These are phyloP conservation scores for Seira sanloemensis DNA, from an alignment of 2,888 invertebrate genomes.

Conservation along the genomic window DNA sequence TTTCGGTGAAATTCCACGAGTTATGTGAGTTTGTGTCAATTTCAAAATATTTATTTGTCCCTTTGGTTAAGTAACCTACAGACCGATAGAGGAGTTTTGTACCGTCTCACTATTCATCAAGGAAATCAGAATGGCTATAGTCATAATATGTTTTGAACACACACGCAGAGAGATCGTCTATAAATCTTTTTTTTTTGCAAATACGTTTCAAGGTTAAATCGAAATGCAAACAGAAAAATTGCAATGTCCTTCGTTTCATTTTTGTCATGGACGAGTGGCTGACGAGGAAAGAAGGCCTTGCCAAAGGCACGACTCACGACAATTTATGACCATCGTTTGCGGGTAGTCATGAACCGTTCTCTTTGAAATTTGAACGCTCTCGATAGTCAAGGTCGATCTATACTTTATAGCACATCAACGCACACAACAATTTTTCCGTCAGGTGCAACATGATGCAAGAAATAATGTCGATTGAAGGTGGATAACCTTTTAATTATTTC, in stretches of 20 bases:
- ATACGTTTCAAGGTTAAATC: background rate
- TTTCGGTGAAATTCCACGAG: background rate
- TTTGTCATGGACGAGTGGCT: background rate
- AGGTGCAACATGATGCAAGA: too few relatives aligned
- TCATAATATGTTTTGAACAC: background rate
- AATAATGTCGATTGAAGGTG: too few relatives aligned
- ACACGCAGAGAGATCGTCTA: too few relatives aligned
- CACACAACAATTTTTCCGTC: too few relatives aligned
- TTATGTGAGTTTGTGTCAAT: background rate
- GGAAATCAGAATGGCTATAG: background rate
- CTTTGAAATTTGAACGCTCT: background rate
- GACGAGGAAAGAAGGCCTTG: background rate
- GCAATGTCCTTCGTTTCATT: slow-evolving; percentile 9
- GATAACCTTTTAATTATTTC: too few relatives aligned
- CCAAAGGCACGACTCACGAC: background rate
- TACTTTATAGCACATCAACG: too few relatives aligned
- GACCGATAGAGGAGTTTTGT: background rate
- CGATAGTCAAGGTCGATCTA: background rate
- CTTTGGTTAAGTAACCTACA: slow-evolving; percentile 1
- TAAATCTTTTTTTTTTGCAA: background rate
- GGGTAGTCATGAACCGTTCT: background rate
- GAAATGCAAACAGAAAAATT: slow-evolving; percentile 13
- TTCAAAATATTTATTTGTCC: slow-evolving; percentile 18
- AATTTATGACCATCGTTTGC: background rate
- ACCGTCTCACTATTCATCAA: background rate